Evolutionary conservation across 2,888 invertebrate species (phyloP).

Genomic region (Drosophila fungiperda): DNA sequence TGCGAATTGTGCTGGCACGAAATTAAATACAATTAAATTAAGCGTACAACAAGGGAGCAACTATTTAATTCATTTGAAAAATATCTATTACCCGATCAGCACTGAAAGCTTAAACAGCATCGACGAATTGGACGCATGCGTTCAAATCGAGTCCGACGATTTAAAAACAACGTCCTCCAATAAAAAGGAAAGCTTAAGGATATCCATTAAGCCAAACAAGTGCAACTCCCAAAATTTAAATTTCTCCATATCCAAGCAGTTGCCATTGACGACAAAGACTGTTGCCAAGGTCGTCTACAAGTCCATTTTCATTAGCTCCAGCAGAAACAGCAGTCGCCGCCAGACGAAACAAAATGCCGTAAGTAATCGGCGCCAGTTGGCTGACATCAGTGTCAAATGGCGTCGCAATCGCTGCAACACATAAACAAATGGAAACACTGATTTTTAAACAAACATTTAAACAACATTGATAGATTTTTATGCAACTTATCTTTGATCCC

Average conservation of each 20-base stretch:
- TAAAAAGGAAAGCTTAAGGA: slow-evolving; percentile 16
- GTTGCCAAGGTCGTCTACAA: slow-evolving; percentile 14
- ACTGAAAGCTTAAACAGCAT: not conserved
- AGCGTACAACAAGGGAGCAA: slow-evolving; percentile 40
- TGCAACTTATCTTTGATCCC: not conserved
- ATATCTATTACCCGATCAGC: slow-evolving; percentile 9
- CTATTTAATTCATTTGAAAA: slow-evolving; percentile 18
- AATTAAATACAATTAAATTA: slow-evolving; percentile 49
- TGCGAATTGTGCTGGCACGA: slow-evolving; percentile 1
- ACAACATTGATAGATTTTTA: not conserved
- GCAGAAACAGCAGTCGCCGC: not conserved
- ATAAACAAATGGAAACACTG: slow-evolving; percentile 41
- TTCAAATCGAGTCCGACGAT: slow-evolving; percentile 6
- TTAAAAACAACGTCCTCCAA: not conserved
- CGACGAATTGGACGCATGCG: slow-evolving; percentile 8
- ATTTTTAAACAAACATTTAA: slow-evolving; percentile 35
- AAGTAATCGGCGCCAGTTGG: slow-evolving; percentile 26
- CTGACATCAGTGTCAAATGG: slow-evolving; percentile 10
- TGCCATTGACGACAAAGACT: slow-evolving; percentile 15
- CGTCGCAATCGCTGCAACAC: slow-evolving; percentile 6
- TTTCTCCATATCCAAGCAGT: not conserved
- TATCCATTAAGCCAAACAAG: not conserved
- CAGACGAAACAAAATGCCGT: slow-evolving; percentile 13
- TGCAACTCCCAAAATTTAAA: slow-evolving; percentile 1
- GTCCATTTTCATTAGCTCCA: not conserved